A percentile compares a stretch with the other conserved stretches of the same genome.
phyloP scores from a whole-genome alignment of 2,888 invertebrate genomes.

The Drosophila prolongata region DNA sequence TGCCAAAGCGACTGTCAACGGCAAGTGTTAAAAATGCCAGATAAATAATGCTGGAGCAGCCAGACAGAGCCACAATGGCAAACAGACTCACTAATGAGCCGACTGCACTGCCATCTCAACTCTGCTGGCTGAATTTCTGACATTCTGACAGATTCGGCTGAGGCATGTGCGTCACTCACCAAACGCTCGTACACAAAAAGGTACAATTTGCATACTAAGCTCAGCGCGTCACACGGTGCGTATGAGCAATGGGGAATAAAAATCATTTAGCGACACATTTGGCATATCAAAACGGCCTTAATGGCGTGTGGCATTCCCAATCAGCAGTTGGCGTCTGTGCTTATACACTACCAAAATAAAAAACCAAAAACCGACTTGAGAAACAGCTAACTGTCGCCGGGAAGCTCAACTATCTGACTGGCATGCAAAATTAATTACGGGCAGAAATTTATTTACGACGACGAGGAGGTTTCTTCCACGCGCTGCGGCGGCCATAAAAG shows the following conservation, averaged over 20 bases:
- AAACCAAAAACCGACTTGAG: conserved; percentile 24
- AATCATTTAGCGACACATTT: conserved; percentile 76
- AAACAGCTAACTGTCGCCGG: conserved; percentile 18
- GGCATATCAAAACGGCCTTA: conserved; percentile 67
- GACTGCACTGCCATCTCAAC: conserved; percentile 44
- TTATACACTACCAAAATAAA: conserved; percentile 48
- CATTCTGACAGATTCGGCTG: conserved; percentile 12
- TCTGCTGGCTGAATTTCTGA: conserved; percentile 3
- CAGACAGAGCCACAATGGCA: conserved; percentile 42
- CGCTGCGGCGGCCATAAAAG: conserved; percentile 69
- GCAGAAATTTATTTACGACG: conserved; percentile 70
- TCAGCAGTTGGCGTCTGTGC: conserved; percentile 54
- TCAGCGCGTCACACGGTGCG: conserved; percentile 54
- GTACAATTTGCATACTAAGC: conserved; percentile 70
- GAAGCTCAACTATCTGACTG: conserved; percentile 56
- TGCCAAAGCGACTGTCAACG: conserved; percentile 50
- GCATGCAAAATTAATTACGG: conserved; percentile 79
- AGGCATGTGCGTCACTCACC: conserved; percentile 15
- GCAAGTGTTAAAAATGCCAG: conserved; percentile 72
- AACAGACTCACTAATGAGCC: conserved; percentile 68
- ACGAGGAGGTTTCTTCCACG: conserved; percentile 18
- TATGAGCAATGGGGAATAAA: conserved; percentile 60
- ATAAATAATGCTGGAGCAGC: conserved; percentile 63
- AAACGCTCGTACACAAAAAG: conserved; percentile 1
- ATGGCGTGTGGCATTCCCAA: conserved; percentile 63